Conservation (phyloP, 2,113 vertebrate genomes). For the Anguilla japonica region DNA sequence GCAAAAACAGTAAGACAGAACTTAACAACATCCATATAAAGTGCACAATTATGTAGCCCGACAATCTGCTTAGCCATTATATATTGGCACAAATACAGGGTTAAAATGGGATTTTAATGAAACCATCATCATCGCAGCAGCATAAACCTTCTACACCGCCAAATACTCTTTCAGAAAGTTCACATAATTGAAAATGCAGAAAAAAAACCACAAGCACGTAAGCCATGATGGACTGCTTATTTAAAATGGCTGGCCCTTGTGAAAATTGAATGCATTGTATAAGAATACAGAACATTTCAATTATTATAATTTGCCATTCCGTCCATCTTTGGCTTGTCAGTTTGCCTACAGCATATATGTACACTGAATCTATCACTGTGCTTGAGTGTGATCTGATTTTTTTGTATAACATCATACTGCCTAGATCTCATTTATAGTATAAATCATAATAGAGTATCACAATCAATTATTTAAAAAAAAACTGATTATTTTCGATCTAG, state of each 20-base stretch:
- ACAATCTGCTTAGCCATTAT: constrained; percentile 12
- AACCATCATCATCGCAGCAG: neutral
- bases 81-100: neutral
- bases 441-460: too few species aligned
- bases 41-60: neutral
- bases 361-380: neutral
- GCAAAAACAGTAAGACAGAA: neutral
- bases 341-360: neutral
- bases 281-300: neutral
- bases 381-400: neutral
- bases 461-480: too few species aligned
- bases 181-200: neutral
- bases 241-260: neutral
- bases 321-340: neutral
- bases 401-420: too few species aligned
- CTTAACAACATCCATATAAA: constrained; percentile 6
- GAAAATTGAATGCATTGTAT: neutral
- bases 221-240: neutral
- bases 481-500: too few species aligned
- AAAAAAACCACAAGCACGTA: neutral
- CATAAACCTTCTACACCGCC: neutral
- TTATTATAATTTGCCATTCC: neutral
- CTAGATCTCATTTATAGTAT: too few species aligned
- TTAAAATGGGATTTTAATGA: constrained; percentile 14
- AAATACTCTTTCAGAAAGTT: neutral